A percentile compares a stretch with the other conserved stretches of the same genome.
These are phyloP conservation scores for zebrafish (Danio rerio) DNA, from an alignment of 2,113 vertebrate genomes.

Conservation along the genomic window GRCz12tu NC_133181.1:50907501-50908000, in stretches of 20 bases:
- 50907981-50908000: neutral
- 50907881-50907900: neutral
- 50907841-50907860: neutral
- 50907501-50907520: no score
- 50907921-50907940: neutral
- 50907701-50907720: neutral
- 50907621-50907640: slow-evolving; percentile 69
- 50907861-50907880: neutral
- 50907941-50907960: neutral
- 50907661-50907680: slow-evolving; percentile 63
- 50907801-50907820: neutral
- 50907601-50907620: slow-evolving; percentile 57
- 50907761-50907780: neutral
- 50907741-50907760: neutral
- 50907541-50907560: no score
- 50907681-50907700: neutral
- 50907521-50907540: no score
- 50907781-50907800: neutral
- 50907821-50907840: neutral
- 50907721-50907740: neutral
- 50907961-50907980: neutral
- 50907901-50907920: neutral
- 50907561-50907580: neutral
- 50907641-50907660: slow-evolving; percentile 74
- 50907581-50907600: slow-evolving; percentile 15